Evolutionary conservation across 2,797 vertebrate genomes (phyloP).

Genomic region (Pachyuromys duprasi): DNA sequence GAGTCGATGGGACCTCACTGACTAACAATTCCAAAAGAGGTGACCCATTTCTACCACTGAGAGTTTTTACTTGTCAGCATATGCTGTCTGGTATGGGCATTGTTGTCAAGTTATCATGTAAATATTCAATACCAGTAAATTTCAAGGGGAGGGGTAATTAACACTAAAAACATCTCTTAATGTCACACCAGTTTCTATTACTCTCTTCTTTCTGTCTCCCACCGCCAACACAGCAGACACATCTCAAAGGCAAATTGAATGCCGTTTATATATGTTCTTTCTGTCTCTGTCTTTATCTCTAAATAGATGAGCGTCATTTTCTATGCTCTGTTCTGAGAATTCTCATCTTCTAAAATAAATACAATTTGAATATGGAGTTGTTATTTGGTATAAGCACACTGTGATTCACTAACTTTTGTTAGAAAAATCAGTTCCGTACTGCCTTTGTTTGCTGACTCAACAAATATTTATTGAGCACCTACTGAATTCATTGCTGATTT

Average conservation of each 20-base stretch:
- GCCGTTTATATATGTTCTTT: neutral
- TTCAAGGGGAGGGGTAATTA: neutral
- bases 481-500: neutral
- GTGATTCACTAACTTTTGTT: neutral
- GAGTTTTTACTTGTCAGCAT: neutral
- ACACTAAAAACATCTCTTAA: neutral
- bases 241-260: neutral
- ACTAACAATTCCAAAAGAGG: neutral
- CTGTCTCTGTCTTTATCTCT: neutral
- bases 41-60: neutral
- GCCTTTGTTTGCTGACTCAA: neutral
- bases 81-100: neutral
- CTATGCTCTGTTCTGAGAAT: neutral
- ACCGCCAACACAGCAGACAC: neutral
- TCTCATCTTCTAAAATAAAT: neutral
- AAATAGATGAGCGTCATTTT: neutral
- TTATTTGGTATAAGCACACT: neutral
- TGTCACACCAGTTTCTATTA: neutral
- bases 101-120: neutral
- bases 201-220: neutral
- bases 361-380: neutral
- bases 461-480: slow-evolving; percentile 41
- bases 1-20: neutral
- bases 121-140: neutral
- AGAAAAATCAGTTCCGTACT: neutral